Evolutionary conservation across 2,113 vertebrate genomes (phyloP).

Genomic region (Apteryx owenii): DNA sequence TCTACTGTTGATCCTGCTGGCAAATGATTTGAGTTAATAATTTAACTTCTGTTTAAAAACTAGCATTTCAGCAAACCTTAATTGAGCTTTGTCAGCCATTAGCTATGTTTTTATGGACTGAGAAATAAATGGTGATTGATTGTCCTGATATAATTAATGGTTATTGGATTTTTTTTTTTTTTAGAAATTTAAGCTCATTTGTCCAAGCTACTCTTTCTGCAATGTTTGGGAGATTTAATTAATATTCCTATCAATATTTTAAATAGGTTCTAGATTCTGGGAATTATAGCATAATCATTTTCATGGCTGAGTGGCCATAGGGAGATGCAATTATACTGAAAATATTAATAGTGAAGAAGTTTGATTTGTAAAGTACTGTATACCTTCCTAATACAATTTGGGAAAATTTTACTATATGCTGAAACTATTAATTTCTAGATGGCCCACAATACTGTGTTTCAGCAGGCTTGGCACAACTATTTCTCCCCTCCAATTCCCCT

Average conservation of each 20-base stretch:
- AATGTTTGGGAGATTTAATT: not conserved
- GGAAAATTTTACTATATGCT: not conserved
- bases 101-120: constrained; percentile 16
- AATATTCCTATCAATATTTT: constrained; percentile 12
- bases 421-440: not conserved
- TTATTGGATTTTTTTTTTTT: not conserved
- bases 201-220: not conserved
- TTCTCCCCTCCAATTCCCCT: not conserved
- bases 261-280: not conserved
- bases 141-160: not conserved
- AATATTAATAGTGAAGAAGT: not conserved
- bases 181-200: constrained; percentile 15
- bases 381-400: not conserved
- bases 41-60: constrained; percentile 37
- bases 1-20: not conserved
- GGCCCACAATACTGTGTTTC: not conserved
- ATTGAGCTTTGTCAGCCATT: constrained; percentile 32
- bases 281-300: not conserved
- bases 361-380: not conserved
- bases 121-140: constrained; percentile 30
- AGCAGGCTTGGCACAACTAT: not conserved
- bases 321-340: not conserved
- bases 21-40: not conserved
- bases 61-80: constrained; percentile 5
- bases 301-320: not conserved